phyloP scores from a whole-genome alignment of 2,113 vertebrate genomes.

The Mus pahari region DNA sequence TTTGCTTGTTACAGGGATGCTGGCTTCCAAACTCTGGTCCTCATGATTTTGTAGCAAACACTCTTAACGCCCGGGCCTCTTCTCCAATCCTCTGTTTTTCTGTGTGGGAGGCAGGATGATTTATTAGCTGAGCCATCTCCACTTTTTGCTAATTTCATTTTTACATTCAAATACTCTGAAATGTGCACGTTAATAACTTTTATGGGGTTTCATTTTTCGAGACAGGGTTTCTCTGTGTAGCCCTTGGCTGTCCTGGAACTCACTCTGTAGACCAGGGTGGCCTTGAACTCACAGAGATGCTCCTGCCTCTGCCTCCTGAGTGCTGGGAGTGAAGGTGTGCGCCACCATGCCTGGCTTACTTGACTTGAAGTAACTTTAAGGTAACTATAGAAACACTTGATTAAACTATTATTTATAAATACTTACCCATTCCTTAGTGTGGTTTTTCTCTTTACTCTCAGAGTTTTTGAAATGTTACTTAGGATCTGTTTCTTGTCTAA shows the following conservation, averaged over 20 bases:
- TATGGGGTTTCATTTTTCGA: neutral
- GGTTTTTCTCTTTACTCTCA: neutral
- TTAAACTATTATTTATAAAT: neutral
- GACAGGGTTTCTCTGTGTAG: neutral
- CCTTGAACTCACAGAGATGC: neutral
- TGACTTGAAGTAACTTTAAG: neutral
- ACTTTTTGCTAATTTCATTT: neutral
- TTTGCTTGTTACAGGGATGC: neutral
- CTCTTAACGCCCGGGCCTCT: neutral
- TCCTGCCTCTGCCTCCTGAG: neutral
- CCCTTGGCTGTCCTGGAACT: neutral
- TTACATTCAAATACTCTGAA: neutral
- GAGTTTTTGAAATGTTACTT: constrained; percentile 47
- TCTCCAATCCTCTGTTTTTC: too few species aligned
- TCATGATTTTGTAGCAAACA: neutral
- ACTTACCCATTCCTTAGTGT: neutral
- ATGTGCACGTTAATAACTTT: neutral
- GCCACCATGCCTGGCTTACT: neutral
- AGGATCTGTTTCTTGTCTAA: neutral
- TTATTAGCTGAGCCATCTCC: neutral
- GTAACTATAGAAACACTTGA: neutral
- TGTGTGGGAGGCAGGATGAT: neutral
- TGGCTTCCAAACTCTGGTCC: neutral
- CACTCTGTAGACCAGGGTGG: neutral
- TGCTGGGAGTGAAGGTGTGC: neutral